Evolutionary conservation across 2,888 invertebrate genomes (phyloP).

Genomic region (Oligia latruncula): DNA sequence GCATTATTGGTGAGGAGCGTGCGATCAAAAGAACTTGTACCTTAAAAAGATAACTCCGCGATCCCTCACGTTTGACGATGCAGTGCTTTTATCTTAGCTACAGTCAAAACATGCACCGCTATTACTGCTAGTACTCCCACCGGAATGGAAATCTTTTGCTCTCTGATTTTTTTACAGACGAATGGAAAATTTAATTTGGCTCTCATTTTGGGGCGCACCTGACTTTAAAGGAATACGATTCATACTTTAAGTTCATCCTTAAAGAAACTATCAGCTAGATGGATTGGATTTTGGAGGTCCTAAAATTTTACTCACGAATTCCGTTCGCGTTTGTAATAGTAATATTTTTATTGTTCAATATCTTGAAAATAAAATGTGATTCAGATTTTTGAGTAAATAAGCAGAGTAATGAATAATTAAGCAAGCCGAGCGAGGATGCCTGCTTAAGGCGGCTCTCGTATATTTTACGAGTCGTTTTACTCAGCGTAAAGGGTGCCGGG

Average conservation of each 20-base stretch:
- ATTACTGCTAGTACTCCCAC: constrained; percentile 68
- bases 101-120: constrained; percentile 74
- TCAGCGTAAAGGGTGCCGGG: neutral
- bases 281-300: constrained; percentile 35
- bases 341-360: constrained; percentile 24
- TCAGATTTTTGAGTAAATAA: constrained; percentile 26
- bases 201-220: constrained; percentile 58
- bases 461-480: constrained; percentile 32
- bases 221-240: constrained; percentile 31
- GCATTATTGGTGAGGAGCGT: constrained; percentile 46
- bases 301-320: constrained; percentile 26
- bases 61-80: constrained; percentile 71
- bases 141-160: constrained; percentile 64
- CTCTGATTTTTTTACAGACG: constrained; percentile 66
- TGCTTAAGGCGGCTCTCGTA: neutral
- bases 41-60: constrained; percentile 71
- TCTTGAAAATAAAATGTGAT: constrained; percentile 13
- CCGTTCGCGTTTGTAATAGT: neutral
- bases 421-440: constrained; percentile 7
- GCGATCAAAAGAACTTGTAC: constrained; percentile 68
- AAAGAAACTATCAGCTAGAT: constrained; percentile 39
- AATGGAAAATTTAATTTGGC: constrained; percentile 69
- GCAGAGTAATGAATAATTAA: constrained; percentile 43
- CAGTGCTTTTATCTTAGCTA: constrained; percentile 73
- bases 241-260: constrained; percentile 31